These are phyloP conservation scores for Oreohelix idahoensis DNA, from an alignment of 1,140 invertebrate species.

Conservation along the genomic window DNA sequence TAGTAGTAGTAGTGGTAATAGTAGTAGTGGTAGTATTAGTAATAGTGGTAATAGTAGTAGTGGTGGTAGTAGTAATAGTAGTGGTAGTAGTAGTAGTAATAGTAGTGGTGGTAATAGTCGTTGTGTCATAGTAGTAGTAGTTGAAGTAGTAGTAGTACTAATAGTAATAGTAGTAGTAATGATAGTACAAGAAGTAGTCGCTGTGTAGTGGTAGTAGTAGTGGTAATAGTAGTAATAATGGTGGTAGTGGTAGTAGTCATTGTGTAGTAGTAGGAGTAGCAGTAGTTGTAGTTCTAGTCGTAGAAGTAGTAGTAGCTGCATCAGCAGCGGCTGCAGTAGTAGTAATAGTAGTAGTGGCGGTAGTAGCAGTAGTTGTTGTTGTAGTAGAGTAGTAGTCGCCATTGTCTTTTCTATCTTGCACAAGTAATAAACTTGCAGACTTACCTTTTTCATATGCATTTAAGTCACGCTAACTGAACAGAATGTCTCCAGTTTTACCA, in stretches of 20 bases:
- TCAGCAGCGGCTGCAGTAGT: conserved; percentile 9
- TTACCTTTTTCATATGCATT: no score
- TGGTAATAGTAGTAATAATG: no score
- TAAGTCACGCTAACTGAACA: no score
- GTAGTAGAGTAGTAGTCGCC: conserved; percentile 17
- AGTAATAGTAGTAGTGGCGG: conserved; percentile 23
- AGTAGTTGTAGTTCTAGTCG: conserved; percentile 10
- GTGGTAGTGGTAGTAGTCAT: no score
- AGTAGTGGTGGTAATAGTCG: conserved; percentile 5
- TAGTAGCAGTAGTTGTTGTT: conserved; percentile 21
- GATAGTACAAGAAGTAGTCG: no score
- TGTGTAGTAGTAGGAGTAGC: not conserved
- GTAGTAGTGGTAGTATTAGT: no score
- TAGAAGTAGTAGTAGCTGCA: conserved; percentile 27
- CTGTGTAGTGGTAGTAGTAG: no score
- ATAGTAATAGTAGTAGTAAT: no score
- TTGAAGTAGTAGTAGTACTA: no score
- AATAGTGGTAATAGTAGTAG: not conserved
- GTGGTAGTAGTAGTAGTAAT: conserved; percentile 3
- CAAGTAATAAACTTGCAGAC: no score
- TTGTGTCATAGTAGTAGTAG: not conserved
- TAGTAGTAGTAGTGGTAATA: conserved; percentile 6
- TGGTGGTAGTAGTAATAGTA: conserved; percentile 3
- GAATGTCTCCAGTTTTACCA: no score
- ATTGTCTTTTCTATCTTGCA: no score